A percentile compares a stretch with the other conserved stretches of the same genome.
These are phyloP conservation scores for Mycteria americana DNA, from an alignment of 2,797 vertebrate genomes.

Conservation along the genomic window DNA sequence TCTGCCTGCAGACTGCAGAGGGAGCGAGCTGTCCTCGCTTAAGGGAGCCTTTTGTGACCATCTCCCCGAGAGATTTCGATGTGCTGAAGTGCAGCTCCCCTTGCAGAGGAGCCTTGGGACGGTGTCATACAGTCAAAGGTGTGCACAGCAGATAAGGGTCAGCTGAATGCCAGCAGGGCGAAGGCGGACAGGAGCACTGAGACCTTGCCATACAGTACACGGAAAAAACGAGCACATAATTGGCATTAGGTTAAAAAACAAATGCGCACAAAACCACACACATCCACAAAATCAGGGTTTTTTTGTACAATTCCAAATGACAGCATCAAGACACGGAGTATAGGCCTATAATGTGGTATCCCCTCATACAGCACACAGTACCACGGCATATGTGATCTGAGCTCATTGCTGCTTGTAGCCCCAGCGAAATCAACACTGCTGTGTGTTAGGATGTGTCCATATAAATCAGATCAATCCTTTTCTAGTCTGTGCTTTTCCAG, in stretches of 20 bases:
- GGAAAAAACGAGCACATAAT: background rate
- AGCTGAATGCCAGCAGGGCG: background rate
- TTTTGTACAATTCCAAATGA: background rate
- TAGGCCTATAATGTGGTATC: background rate
- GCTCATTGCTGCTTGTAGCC: background rate
- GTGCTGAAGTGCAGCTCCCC: background rate
- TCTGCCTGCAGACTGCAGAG: background rate
- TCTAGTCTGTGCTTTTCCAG: background rate
- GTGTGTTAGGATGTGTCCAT: background rate
- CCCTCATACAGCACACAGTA: background rate
- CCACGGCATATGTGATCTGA: fast-evolving
- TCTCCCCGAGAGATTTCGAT: background rate
- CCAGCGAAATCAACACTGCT: background rate
- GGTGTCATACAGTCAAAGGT: background rate
- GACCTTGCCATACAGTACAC: background rate
- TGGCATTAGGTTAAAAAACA: background rate
- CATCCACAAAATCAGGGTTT: background rate
- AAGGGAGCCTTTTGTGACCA: background rate
- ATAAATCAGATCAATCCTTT: background rate
- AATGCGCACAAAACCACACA: background rate
- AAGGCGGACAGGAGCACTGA: background rate
- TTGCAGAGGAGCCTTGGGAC: background rate
- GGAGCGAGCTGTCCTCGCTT: background rate
- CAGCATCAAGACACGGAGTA: fast-evolving
- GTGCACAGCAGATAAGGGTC: background rate